Base-by-base conservation (phyloP, 2,113 vertebrate species). In the Hippoglossus stenolepis region DNA sequence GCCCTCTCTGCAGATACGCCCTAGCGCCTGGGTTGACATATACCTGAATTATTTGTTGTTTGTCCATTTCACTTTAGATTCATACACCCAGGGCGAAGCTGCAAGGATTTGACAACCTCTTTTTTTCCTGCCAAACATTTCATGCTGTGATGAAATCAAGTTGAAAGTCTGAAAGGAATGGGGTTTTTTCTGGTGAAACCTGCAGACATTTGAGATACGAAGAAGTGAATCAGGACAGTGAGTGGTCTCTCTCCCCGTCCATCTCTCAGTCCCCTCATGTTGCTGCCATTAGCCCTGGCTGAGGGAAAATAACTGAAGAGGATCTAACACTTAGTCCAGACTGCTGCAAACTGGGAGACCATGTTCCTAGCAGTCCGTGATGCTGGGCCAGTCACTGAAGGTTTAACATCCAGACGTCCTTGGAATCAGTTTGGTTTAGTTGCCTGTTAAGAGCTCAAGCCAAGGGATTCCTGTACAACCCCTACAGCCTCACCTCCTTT, bases 281-380 rank as follows among this genome's bases (percentile, higher is more conserved):
- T 76, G 68, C 65, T 31, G 20, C 72, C 68, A 65, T 86, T 70
- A 82, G 79, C 67, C 21, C 61, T 51, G 15, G 69, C 77, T 80
- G 85, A 83, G 76, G 65, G 47, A 83, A 72, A 59, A 66, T 58
- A 75, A 75, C 74, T 12, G 61, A 74, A 57, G 66, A 77, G 65
- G 82, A 87, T 88, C 86, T 72, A 87, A 80, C 73, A 66, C 79
- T 73, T 80, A 81, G 83, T 77, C 68, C 79, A 85, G 77, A 84
- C 84, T 78, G 82, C 89, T 84, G 81, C 76, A 84, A 70, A 62
- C 65, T 75, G 49, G 8, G 65, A 70, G 66, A 73, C 71, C 71
- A 54, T 65, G 67, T 83, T 79, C 70, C 69, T 43, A 23, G 43
- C 38, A 15, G n/a, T 56, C 47, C 47, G 18, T 6, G 21, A 62